These are phyloP conservation scores for Eupelmus urozonus DNA, from an alignment of 2,888 invertebrate species.

Conservation along the genomic window DNA sequence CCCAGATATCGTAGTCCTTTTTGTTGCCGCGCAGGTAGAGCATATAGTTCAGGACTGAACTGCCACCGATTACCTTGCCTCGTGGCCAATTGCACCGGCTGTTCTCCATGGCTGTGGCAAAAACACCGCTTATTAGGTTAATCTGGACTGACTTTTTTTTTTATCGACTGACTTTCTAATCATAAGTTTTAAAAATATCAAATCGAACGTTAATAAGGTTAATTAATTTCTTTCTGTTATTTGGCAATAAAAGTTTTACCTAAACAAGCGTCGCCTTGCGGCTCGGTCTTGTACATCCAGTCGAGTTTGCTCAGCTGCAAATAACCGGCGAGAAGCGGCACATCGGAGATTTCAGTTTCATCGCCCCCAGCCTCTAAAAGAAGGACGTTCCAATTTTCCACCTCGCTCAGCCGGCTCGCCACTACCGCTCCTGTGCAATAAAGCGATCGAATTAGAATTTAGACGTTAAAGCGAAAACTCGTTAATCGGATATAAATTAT, in stretches of 20 bases:
- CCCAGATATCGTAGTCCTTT: slow-evolving; percentile 94
- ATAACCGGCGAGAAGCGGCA: slow-evolving; percentile 91
- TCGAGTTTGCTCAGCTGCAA: slow-evolving; percentile 91
- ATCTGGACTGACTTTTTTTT: not conserved
- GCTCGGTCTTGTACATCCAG: slow-evolving; percentile 96
- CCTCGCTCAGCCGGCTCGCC: slow-evolving; percentile 89
- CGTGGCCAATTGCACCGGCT: slow-evolving; percentile 94
- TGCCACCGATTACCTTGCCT: slow-evolving; percentile 94
- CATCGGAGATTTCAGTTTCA: slow-evolving; percentile 94
- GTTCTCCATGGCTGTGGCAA: slow-evolving; percentile 85
- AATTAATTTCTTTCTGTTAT: no score
- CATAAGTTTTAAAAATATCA: not conserved
- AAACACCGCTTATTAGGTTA: not conserved
- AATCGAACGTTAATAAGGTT: no score
- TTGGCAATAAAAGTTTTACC: slow-evolving; percentile 78
- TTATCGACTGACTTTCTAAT: not conserved
- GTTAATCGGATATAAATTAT: no score
- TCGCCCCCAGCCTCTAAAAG: slow-evolving; percentile 93
- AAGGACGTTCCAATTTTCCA: slow-evolving; percentile 88
- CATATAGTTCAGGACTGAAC: slow-evolving; percentile 94
- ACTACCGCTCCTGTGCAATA: slow-evolving; percentile 85
- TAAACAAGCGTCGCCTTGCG: slow-evolving; percentile 88
- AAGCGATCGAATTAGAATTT: not conserved
- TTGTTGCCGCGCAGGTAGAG: slow-evolving; percentile 92
- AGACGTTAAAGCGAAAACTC: no score